Evolutionary conservation across 2,888 invertebrate species (phyloP).

Genomic region (Orchestes rusci): DNA sequence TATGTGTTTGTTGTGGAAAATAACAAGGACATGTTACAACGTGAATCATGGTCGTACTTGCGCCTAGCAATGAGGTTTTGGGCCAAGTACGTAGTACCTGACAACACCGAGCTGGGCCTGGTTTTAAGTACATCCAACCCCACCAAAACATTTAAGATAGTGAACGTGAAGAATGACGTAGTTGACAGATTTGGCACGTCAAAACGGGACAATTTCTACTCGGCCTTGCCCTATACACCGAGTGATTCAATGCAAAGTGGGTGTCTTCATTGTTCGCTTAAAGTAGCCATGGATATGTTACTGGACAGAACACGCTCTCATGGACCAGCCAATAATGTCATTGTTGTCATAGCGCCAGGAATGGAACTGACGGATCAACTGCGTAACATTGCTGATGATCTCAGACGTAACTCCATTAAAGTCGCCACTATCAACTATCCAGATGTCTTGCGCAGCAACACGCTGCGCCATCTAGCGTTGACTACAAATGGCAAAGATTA

Average conservation of each 20-base stretch:
- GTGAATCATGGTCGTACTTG: constrained; percentile 55
- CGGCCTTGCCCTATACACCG: constrained; percentile 47
- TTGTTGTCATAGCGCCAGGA: constrained; percentile 51
- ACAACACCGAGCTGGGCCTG: constrained; percentile 48
- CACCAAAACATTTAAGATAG: constrained; percentile 38
- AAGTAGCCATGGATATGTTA: constrained; percentile 45
- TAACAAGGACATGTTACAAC: constrained; percentile 50
- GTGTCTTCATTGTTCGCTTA: constrained; percentile 47
- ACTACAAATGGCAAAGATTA: constrained; percentile 45
- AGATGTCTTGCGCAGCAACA: constrained; percentile 40
- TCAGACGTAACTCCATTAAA: constrained; percentile 43
- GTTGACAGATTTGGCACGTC: constrained; percentile 26
- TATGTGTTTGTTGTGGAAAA: constrained; percentile 54
- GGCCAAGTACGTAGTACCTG: constrained; percentile 50
- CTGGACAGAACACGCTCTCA: constrained; percentile 40
- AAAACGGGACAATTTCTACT: constrained; percentile 35
- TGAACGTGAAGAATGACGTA: constrained; percentile 31
- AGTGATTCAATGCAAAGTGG: constrained; percentile 46
- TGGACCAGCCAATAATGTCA: constrained; percentile 49
- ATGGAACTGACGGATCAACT: constrained; percentile 44
- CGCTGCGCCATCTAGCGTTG: constrained; percentile 45
- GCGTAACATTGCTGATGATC: constrained; percentile 42
- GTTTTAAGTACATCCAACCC: constrained; percentile 42
- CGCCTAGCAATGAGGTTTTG: constrained; percentile 53
- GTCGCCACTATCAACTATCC: constrained; percentile 53